Conservation (phyloP, 2,888 invertebrate species). For the Rosalia funebris region DNA sequence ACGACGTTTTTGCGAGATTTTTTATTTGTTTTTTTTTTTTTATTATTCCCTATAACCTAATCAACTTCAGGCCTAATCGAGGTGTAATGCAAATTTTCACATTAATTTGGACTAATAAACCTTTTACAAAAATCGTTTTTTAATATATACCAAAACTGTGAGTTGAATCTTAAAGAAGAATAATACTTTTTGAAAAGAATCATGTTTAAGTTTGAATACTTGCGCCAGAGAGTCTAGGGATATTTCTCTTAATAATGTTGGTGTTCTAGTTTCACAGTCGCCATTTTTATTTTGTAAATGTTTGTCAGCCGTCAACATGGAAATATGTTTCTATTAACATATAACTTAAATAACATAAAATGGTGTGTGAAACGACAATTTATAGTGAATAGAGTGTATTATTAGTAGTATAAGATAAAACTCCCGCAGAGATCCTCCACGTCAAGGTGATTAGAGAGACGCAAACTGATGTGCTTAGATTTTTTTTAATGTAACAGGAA, state of each 20-base stretch:
- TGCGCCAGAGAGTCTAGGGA: not conserved
- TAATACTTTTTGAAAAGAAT: too few relatives aligned
- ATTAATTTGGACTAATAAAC: too few relatives aligned
- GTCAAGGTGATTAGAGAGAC: not conserved
- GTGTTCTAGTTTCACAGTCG: not conserved
- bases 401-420: slow-evolving; percentile 15
- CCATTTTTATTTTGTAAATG: slow-evolving; percentile 23
- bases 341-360: slow-evolving; percentile 13
- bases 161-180: too few relatives aligned
- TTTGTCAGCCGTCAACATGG: slow-evolving; percentile 18
- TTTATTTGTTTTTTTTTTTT: not conserved
- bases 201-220: slow-evolving; percentile 8
- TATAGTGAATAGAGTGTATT: slow-evolving; percentile 12
- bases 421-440: not conserved
- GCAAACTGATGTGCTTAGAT: not conserved
- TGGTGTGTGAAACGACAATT: slow-evolving; percentile 10
- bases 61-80: too few relatives aligned
- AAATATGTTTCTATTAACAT: slow-evolving; percentile 24
- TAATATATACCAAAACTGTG: too few relatives aligned
- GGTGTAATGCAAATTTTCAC: too few relatives aligned
- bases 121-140: too few relatives aligned
- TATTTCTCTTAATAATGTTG: not conserved
- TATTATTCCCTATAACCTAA: not conserved
- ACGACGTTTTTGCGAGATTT: not conserved
- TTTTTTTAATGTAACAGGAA: slow-evolving; percentile 4